Percentiles rank a stretch among this genome's conserved stretches.
Evolutionary conservation across 2,113 vertebrate species (phyloP).

Genomic region (Vanacampus margaritifer): DNA sequence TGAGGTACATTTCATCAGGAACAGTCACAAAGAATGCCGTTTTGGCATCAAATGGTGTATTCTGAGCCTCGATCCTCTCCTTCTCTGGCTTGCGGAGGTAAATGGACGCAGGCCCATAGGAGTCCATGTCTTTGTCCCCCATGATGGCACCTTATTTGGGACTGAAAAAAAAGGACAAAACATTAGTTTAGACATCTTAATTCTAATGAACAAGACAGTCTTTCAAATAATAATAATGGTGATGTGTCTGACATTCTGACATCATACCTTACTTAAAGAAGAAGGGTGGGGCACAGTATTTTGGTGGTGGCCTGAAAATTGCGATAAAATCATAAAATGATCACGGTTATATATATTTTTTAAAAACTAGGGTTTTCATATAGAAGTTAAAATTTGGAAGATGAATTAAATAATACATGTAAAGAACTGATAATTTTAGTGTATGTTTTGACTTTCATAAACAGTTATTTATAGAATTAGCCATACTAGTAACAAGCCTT

Average conservation of each 20-base stretch:
- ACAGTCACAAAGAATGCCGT: conserved; percentile 50
- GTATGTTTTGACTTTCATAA: too few relatives aligned
- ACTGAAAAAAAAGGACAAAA: conserved; percentile 29
- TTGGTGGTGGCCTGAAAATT: conserved; percentile 18
- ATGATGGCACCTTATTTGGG: conserved; percentile 43
- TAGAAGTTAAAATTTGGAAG: too few relatives aligned
- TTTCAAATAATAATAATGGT: background rate
- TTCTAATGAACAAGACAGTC: background rate
- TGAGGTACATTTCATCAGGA: conserved; percentile 45
- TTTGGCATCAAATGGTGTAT: conserved; percentile 59
- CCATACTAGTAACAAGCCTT: background rate
- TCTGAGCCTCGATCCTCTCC: conserved; percentile 57
- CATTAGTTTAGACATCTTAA: background rate
- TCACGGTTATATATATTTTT: too few relatives aligned
- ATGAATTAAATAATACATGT: background rate
- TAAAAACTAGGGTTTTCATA: too few relatives aligned
- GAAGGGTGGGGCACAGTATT: conserved; percentile 16
- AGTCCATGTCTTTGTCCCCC: conserved; percentile 64
- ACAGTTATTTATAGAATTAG: background rate
- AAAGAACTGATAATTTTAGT: too few relatives aligned
- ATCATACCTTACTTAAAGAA: conserved; percentile 36
- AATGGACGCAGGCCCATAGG: conserved; percentile 48
- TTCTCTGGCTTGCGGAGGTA: conserved; percentile 57
- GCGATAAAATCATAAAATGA: conserved; percentile 13
- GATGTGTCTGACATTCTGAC: background rate